Conservation (phyloP, 2,797 vertebrate species). For the Alfaro cultratus region DNA sequence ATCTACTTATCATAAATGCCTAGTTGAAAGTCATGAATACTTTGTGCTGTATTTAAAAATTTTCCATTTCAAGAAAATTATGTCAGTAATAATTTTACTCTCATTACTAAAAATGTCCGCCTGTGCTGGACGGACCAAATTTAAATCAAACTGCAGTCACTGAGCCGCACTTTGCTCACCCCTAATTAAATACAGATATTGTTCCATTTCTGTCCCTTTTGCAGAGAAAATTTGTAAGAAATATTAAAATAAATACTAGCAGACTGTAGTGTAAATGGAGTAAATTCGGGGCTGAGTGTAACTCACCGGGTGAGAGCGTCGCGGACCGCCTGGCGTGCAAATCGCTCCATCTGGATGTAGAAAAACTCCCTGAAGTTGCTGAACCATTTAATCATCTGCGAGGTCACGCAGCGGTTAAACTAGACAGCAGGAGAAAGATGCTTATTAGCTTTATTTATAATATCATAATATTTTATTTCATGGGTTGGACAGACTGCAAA, state of each 20-base stretch:
- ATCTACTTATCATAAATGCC: too few relatives aligned
- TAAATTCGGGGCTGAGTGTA: conserved; percentile 26
- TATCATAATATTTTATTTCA: neutral
- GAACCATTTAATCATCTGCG: conserved; percentile 89
- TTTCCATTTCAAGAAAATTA: too few relatives aligned
- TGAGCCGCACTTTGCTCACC: too few relatives aligned
- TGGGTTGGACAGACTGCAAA: neutral
- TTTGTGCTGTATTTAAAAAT: too few relatives aligned
- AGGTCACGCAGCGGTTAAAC: conserved; percentile 86
- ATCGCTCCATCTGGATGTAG: conserved; percentile 88
- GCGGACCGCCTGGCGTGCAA: conserved; percentile 83
- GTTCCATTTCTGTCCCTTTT: neutral
- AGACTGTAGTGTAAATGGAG: neutral
- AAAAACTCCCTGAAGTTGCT: conserved; percentile 89
- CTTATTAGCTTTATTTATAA: neutral
- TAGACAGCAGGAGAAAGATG: conserved; percentile 43
- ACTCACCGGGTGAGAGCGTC: conserved; percentile 78
- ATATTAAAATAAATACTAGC: neutral
- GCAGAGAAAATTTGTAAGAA: neutral
- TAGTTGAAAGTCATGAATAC: too few relatives aligned
- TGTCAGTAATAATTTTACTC: too few relatives aligned
- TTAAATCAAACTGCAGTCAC: too few relatives aligned
- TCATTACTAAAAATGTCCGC: too few relatives aligned
- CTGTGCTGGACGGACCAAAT: too few relatives aligned
- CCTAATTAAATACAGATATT: too few relatives aligned